A percentile compares a stretch with the other conserved stretches of the same genome.
phyloP scores from a whole-genome alignment of 2,888 invertebrate species.

The Margaritifera margaritifera region DNA sequence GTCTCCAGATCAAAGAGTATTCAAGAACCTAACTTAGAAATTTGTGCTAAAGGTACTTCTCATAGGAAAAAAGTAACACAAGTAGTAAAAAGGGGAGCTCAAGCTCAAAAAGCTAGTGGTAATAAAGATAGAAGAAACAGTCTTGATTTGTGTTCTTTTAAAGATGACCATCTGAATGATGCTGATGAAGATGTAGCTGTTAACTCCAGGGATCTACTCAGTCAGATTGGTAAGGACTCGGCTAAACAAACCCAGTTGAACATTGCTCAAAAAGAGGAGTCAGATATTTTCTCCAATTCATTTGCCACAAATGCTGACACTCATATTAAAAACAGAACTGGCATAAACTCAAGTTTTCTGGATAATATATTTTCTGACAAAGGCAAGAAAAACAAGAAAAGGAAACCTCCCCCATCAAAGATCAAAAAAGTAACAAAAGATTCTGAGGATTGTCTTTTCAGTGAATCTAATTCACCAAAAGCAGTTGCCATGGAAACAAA shows the following conservation, averaged over 20 bases:
- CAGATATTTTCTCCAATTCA: no score
- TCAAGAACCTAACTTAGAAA: constrained; percentile 20
- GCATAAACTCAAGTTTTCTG: constrained; percentile 8
- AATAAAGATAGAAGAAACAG: not conserved
- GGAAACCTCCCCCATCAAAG: constrained; percentile 38
- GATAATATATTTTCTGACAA: constrained; percentile 41
- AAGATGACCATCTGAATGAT: constrained; percentile 2
- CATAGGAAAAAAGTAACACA: constrained; percentile 5
- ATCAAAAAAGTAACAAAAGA: constrained; percentile 5
- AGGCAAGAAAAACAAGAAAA: constrained; percentile 6
- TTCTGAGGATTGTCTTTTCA: not conserved
- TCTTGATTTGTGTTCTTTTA: not conserved
- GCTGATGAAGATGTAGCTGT: not conserved
- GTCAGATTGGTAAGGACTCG: constrained; percentile 6
- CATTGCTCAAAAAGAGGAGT: not conserved
- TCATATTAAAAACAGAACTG: not conserved
- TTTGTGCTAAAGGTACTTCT: constrained; percentile 31
- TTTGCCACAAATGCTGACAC: no score
- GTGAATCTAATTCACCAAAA: not conserved
- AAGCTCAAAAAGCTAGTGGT: no score
- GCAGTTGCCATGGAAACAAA: constrained; percentile 9
- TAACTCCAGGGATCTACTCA: constrained; percentile 7
- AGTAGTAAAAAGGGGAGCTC: not conserved
- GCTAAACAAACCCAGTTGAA: constrained; percentile 1
- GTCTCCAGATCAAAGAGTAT: constrained; percentile 4